These are phyloP conservation scores for Drosophila eugracilis DNA, from an alignment of 1,140 invertebrate species.

Conservation along the genomic window DNA sequence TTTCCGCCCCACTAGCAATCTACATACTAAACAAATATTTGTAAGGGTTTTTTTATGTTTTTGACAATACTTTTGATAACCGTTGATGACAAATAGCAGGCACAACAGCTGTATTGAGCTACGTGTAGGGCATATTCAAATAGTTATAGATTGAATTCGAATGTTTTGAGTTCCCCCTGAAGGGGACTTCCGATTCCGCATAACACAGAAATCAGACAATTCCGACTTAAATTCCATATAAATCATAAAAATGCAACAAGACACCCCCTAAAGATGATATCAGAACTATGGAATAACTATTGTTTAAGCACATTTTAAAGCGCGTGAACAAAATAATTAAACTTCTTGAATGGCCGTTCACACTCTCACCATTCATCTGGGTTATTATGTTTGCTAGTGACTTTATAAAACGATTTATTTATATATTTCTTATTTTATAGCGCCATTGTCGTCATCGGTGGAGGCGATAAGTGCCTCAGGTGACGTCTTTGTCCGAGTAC, in stretches of 20 bases:
- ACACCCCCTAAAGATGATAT: conserved; percentile 12
- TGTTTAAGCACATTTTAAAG: conserved; percentile 10
- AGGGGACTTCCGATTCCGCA: conserved; percentile 62
- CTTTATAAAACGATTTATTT: conserved; percentile 11
- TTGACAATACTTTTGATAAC: conserved; percentile 25
- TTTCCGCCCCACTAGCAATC: conserved; percentile 2
- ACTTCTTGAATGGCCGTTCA: conserved; percentile 10
- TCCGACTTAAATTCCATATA: conserved; percentile 50
- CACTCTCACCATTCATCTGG: conserved; percentile 39
- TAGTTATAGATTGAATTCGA: conserved; percentile 18
- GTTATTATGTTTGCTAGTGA: conserved; percentile 31
- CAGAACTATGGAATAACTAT: conserved; percentile 15
- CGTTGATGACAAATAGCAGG: conserved; percentile 57
- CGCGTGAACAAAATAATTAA: conserved; percentile 23
- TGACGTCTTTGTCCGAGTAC: conserved; percentile 30
- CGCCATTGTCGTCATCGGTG: conserved; percentile 33
- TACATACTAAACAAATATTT: conserved; percentile 58
- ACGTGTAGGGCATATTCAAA: conserved; percentile 53
- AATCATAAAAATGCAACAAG: conserved; percentile 41
- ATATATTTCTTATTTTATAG: conserved; percentile 17
- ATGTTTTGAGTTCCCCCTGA: conserved; percentile 7
- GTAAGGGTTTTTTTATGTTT: conserved; percentile 57
- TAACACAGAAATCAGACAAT: conserved; percentile 35
- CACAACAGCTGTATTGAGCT: conserved; percentile 20
- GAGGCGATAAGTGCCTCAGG: conserved; percentile 31